These are phyloP conservation scores for Apogon hyalosoma DNA, from an alignment of 2,797 vertebrate genomes.

Conservation along the genomic window DNA sequence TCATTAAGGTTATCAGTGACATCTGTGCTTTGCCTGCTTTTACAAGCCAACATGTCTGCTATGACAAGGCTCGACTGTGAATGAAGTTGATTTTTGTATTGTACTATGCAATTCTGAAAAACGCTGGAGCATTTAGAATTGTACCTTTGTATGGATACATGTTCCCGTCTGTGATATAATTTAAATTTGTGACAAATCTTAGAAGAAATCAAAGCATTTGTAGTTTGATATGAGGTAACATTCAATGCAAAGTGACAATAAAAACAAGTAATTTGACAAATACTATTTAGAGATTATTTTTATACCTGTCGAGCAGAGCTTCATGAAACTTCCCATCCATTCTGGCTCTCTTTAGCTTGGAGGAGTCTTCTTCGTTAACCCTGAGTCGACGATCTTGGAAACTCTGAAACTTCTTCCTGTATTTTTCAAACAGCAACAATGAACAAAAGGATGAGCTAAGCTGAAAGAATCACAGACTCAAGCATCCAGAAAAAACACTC, in stretches of 20 bases:
- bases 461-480: background rate
- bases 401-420: constrained; percentile 98
- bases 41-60: no score
- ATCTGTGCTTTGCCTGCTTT: no score
- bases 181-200: background rate
- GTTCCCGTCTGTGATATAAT: background rate
- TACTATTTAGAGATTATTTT: constrained; percentile 12
- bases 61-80: no score
- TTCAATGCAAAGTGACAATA: background rate
- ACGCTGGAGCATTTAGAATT: no score
- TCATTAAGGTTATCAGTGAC: no score
- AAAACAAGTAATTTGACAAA: background rate
- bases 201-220: background rate
- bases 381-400: constrained; percentile 95
- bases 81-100: no score
- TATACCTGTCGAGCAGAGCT: constrained; percentile 92
- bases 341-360: constrained; percentile 90
- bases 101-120: no score
- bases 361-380: constrained; percentile 90
- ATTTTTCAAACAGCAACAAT: constrained; percentile 45
- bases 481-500: background rate
- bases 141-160: no score
- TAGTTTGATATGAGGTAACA: constrained; percentile 6
- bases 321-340: constrained; percentile 95
- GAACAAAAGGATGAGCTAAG: background rate